Evolutionary conservation across 1,140 invertebrate genomes (phyloP).

Genomic region (Brachionus rotundiformis): DNA sequence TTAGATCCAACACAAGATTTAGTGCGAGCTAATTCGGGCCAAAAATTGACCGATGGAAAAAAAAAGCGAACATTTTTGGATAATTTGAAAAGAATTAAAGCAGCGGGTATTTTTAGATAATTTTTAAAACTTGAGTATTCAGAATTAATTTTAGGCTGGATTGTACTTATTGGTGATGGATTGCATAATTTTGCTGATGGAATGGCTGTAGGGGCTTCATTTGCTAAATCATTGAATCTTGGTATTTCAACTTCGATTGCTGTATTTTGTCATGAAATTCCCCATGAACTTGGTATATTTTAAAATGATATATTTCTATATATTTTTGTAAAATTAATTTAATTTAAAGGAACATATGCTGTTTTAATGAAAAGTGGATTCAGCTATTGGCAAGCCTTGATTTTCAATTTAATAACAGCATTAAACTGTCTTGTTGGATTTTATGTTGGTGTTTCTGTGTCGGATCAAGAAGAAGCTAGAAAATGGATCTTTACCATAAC

Average conservation of each 20-base stretch:
- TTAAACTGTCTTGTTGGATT: conserved; percentile 15
- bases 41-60: not conserved
- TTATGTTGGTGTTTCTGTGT: not conserved
- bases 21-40: conserved; percentile 67
- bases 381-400: not conserved
- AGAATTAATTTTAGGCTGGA: conserved; percentile 68
- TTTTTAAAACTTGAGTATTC: not conserved
- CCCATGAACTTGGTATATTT: conserved; percentile 66
- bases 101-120: not conserved
- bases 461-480: not conserved
- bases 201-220: conserved; percentile 66
- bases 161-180: conserved; percentile 91
- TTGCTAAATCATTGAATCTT: conserved; percentile 57
- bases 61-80: not conserved
- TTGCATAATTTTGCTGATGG: conserved; percentile 76
- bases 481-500: conserved; percentile 49
- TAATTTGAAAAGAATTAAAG: conserved; percentile 46
- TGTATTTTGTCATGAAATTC: conserved; percentile 66
- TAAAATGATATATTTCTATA: not conserved
- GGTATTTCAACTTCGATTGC: conserved; percentile 65
- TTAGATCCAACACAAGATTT: not conserved
- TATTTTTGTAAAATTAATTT: not conserved
- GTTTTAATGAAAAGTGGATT: conserved; percentile 48
- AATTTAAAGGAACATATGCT: conserved; percentile 51
- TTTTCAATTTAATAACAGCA: conserved; percentile 68